phyloP scores from a whole-genome alignment of 2,113 vertebrate genomes.

The Alouatta palliata region DNA sequence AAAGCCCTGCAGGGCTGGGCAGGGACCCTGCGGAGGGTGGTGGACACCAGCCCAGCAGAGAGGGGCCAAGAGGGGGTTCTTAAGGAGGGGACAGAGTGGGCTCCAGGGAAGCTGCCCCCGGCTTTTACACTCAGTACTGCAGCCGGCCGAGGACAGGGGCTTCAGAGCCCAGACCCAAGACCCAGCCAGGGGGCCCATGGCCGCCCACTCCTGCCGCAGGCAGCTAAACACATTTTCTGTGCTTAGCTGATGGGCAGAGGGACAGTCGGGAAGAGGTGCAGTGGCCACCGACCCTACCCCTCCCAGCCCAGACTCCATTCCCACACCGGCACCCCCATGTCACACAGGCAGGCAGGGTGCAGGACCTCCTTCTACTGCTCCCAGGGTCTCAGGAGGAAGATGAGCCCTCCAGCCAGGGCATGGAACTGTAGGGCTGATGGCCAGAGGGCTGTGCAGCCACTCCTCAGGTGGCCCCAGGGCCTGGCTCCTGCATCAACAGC shows the following conservation, averaged over 20 bases:
- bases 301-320: conserved; percentile 81
- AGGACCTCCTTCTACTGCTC: conserved; percentile 62
- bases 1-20: no score
- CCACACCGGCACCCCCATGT: conserved; percentile 90
- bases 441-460: no score
- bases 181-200: rapidly evolving
- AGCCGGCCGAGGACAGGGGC: not conserved
- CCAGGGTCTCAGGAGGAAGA: not conserved
- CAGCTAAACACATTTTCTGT: no score
- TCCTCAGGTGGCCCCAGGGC: no score
- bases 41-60: no score
- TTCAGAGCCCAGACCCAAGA: not conserved
- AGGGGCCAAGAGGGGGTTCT: not conserved
- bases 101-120: not conserved
- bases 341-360: conserved; percentile 88
- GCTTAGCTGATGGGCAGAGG: not conserved
- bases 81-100: no score
- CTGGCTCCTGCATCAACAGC: no score
- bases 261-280: not conserved
- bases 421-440: not conserved
- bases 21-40: not conserved
- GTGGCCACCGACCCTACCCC: not conserved
- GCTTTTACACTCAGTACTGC: rapidly evolving
- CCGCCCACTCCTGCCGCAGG: rapidly evolving
- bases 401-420: not conserved